phyloP scores from a whole-genome alignment of 2,888 invertebrate genomes.

The Perizoma affinitatum region DNA sequence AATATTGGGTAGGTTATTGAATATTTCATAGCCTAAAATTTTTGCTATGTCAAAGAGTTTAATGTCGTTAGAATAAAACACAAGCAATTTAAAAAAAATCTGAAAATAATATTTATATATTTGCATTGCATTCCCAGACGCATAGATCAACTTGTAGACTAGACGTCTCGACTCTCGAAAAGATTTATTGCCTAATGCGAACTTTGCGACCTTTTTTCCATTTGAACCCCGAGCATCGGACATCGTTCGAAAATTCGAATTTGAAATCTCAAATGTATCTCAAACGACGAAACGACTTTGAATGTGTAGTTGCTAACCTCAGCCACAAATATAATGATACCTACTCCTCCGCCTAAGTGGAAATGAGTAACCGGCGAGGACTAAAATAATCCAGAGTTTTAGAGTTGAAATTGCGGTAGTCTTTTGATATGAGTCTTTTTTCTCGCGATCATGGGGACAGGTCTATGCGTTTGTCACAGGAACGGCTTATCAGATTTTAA shows the following conservation, averaged over 20 bases:
- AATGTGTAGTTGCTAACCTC: no score
- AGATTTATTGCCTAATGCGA: conserved; percentile 41
- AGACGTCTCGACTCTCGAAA: conserved; percentile 35
- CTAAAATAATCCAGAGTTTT: no score
- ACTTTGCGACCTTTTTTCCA: conserved; percentile 32
- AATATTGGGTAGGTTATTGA: no score
- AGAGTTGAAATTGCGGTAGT: no score
- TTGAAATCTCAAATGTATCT: conserved; percentile 10
- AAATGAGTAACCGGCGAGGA: no score
- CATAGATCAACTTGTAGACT: conserved; percentile 47
- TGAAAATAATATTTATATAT: not conserved
- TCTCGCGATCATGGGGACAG: no score
- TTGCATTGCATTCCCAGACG: conserved; percentile 36
- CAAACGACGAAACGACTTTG: not conserved
- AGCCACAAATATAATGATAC: no score
- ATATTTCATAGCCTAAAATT: no score
- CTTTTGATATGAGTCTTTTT: no score
- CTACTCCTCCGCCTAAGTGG: no score
- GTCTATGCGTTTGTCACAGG: no score
- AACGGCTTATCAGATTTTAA: no score
- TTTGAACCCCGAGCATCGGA: conserved; percentile 22
- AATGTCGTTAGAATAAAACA: not conserved
- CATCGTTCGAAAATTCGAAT: conserved; percentile 26
- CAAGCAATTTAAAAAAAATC: not conserved
- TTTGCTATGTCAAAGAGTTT: not conserved